These are phyloP conservation scores for Centropyge bicolor DNA, from an alignment of 2,797 vertebrate genomes.

Conservation along the genomic window DNA sequence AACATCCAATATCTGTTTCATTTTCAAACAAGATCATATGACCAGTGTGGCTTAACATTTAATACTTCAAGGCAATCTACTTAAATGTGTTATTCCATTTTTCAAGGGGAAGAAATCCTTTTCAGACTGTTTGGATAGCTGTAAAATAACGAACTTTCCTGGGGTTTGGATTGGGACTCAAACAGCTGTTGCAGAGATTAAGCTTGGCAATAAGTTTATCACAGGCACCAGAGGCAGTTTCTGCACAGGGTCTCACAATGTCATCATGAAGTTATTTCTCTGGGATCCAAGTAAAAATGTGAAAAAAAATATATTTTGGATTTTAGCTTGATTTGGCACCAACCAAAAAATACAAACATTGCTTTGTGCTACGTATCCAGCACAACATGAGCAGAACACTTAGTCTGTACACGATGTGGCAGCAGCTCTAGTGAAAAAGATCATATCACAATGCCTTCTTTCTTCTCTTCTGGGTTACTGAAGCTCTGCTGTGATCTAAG, in stretches of 20 bases:
- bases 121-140: background rate
- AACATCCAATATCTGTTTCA: background rate
- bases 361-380: background rate
- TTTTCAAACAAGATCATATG: background rate
- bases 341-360: background rate
- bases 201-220: constrained; percentile 3
- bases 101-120: background rate
- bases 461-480: background rate
- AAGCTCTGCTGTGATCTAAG: background rate
- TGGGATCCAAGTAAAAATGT: background rate
- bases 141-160: background rate
- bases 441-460: background rate
- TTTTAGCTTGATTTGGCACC: background rate
- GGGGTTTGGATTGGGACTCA: background rate
- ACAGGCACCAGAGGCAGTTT: background rate
- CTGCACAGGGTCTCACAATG: background rate
- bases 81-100: background rate
- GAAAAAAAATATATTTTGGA: background rate
- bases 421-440: background rate
- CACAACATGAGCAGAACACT: background rate
- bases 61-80: background rate
- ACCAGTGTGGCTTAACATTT: background rate
- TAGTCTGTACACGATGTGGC: background rate
- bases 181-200: constrained; percentile 45
- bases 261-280: background rate